Conservation (phyloP, 2,888 invertebrate species). For the Dilophus febrilis region DNA sequence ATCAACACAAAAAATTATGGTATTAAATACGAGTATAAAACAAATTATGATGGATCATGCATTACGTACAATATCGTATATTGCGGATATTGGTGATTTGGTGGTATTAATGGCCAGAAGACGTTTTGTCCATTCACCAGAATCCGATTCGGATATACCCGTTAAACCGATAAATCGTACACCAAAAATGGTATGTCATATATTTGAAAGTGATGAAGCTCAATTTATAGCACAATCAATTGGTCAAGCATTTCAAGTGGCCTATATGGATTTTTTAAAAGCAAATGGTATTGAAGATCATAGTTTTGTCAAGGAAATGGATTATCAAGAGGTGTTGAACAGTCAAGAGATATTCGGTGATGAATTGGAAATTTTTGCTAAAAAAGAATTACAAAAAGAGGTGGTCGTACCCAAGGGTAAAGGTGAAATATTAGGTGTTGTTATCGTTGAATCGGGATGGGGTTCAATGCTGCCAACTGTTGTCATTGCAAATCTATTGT, state of each 20-base stretch:
- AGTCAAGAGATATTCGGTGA: conserved; percentile 99
- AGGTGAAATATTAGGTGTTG: conserved; percentile 94
- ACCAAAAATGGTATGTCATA: conserved; percentile 98
- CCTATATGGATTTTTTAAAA: conserved; percentile 99
- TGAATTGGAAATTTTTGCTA: conserved; percentile 96
- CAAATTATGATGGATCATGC: conserved; percentile 99
- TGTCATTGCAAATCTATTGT: conserved; percentile 94
- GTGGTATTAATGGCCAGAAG: conserved; percentile 96
- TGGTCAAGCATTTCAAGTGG: conserved; percentile 98
- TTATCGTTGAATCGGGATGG: conserved; percentile 99
- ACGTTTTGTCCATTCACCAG: conserved; percentile 77
- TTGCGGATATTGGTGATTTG: conserved; percentile 96
- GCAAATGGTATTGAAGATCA: conserved; percentile 99
- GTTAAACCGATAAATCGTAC: too few relatives aligned
- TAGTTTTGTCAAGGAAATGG: conserved; percentile 97
- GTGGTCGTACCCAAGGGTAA: conserved; percentile 97
- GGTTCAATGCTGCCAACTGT: conserved; percentile 99
- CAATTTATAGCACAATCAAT: conserved; percentile 99
- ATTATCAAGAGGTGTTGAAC: conserved; percentile 97
- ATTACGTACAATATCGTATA: conserved; percentile 93
- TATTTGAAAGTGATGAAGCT: conserved; percentile 98
- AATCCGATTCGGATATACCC: conserved; percentile 45
- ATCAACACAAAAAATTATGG: conserved; percentile 99
- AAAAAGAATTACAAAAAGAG: conserved; percentile 93
- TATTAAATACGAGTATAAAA: conserved; percentile 94